Evolutionary conservation across 2,113 vertebrate species (phyloP).

Genomic region (Amazona vittata): DNA sequence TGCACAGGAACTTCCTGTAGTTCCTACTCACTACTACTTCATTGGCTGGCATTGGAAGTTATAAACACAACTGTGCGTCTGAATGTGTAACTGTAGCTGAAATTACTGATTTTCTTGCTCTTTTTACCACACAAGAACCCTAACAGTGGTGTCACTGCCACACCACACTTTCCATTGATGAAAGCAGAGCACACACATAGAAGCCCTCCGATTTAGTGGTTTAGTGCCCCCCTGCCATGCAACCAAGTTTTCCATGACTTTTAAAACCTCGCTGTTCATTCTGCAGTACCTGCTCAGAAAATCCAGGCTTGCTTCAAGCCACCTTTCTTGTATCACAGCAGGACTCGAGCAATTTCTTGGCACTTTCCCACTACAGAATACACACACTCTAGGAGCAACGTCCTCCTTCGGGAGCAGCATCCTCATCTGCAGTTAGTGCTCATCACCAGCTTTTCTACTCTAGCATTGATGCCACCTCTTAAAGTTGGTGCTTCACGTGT

Average conservation of each 20-base stretch:
- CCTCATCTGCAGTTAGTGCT: not conserved
- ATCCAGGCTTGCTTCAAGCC: not conserved
- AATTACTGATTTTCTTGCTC: not conserved
- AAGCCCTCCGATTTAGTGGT: not conserved
- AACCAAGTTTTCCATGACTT: accelerated
- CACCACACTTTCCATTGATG: not conserved
- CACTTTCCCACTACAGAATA: not conserved
- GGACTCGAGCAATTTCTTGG: not conserved
- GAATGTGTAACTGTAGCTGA: not conserved
- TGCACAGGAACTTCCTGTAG: not conserved
- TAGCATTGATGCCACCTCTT: not conserved
- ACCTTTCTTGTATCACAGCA: not conserved
- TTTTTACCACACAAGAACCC: not conserved
- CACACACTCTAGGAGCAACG: accelerated
- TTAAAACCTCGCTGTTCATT: not conserved
- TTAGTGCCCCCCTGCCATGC: accelerated
- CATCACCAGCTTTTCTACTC: accelerated
- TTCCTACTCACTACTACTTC: not conserved
- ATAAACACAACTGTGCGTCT: not conserved
- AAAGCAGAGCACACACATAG: not conserved
- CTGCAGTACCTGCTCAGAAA: not conserved
- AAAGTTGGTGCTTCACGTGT: not conserved
- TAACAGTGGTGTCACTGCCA: not conserved
- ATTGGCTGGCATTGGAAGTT: accelerated
- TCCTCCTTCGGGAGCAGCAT: not conserved